Conservation (phyloP, 2,113 vertebrate genomes). For the Syrmaticus mikado region DNA sequence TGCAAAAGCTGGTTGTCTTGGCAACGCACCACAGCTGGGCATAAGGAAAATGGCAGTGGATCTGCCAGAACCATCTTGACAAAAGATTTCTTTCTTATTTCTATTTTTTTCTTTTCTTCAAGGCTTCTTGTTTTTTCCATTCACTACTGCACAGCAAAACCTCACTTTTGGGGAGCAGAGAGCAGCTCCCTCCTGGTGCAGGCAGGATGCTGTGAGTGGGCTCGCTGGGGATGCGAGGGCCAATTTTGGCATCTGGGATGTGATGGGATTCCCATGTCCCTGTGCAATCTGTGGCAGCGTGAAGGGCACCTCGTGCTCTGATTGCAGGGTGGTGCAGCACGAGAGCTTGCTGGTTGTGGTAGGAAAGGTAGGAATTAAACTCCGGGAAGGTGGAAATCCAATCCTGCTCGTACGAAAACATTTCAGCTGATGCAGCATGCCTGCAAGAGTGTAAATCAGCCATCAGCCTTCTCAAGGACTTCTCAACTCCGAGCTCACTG, state of each 20-base stretch:
- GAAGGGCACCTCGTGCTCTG: background rate
- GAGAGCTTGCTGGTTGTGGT: background rate
- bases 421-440: background rate
- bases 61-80: background rate
- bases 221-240: background rate
- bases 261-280: background rate
- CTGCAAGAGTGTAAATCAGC: background rate
- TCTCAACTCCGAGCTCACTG: background rate
- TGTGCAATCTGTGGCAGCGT: background rate
- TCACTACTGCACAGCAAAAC: background rate
- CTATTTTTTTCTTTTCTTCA: background rate
- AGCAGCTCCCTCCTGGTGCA: background rate
- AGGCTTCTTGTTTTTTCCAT: background rate
- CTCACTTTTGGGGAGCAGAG: background rate
- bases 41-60: background rate
- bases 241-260: background rate
- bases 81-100: background rate
- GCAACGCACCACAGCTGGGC: slow-evolving; percentile 32
- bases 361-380: background rate
- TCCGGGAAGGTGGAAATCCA: background rate
- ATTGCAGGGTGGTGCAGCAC: background rate
- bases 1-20: slow-evolving; percentile 47
- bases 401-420: background rate
- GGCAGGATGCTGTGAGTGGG: background rate
- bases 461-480: background rate